Evolutionary conservation across 2,113 vertebrate genomes (phyloP), one percentile per base, ranked within the genome.

Genomic region (Pangasianodon gigas): DNA sequence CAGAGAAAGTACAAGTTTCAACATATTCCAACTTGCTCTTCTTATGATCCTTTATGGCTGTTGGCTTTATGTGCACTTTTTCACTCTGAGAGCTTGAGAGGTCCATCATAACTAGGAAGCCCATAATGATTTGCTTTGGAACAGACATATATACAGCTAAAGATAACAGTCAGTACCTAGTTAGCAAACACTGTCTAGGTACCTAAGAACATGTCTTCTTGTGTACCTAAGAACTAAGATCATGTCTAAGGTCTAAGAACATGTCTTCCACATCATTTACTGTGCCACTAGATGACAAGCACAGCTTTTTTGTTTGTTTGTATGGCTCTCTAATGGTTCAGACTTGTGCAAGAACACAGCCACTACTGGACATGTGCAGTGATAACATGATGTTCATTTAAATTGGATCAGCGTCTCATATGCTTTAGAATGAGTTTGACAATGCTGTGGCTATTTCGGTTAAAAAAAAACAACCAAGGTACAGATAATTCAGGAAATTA

Each of bases 251-350:
- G 9, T 9, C 7, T 75, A 46, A 77, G 37, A 46, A 10, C 10
- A 18, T 77, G 69, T 67, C 11, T 77, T 80, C 44, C 84, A 80
- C 84, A 89, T 89, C 32, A 52, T 56, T 86, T 11, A 19, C 48
- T 24, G 65, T 52, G 69, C 41, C 54, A 19, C 67, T n/a, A 54
- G 37, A 48, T 83, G 60, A 83, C 11, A 44, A 84, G 69, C 24
- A 51, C 75, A 56, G 74, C 67, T 58, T 41, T 41, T 19, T 69
- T 84, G 2, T 85, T 87, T 75, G 52, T 58, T 86, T 69, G 13
- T n/a, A 69, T 69, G 44, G 44, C 58, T 86, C 18, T 69, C 62
- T 86, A 86, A 86, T 86, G 62, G 69, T 67, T 56, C 58, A 46
- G 69, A 87, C 85, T 56, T 87, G 32, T n/a, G 18, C 11, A 56